phyloP scores from a whole-genome alignment of 2,888 invertebrate species.

The Neoitamus cyanurus region DNA sequence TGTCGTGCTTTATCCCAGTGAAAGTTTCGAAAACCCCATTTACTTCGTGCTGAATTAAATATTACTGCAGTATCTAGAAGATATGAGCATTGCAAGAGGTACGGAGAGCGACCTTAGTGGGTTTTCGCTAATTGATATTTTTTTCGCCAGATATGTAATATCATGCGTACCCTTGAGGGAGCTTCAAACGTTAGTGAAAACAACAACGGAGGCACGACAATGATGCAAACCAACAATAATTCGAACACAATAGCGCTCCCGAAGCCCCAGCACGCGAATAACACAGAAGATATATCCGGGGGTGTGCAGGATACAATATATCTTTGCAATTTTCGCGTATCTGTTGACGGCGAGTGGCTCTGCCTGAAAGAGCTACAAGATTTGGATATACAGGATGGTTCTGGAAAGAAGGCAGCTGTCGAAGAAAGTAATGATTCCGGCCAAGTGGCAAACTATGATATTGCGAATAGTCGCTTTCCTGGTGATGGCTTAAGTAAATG shows the following conservation, averaged over 20 bases:
- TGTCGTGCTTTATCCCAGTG: not conserved
- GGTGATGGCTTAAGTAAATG: slow-evolving; percentile 62
- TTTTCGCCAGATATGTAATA: slow-evolving; percentile 30
- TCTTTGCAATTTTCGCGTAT: slow-evolving; percentile 95
- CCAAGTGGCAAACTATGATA: slow-evolving; percentile 54
- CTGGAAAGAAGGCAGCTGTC: slow-evolving; percentile 32
- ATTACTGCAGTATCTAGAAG: not conserved
- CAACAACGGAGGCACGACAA: slow-evolving; percentile 56
- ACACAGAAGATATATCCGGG: slow-evolving; percentile 62
- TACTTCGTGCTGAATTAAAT: not conserved
- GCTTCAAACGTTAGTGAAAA: slow-evolving; percentile 23
- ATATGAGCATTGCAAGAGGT: slow-evolving; percentile 7
- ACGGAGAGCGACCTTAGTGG: not conserved
- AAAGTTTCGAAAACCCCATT: not conserved
- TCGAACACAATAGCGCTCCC: slow-evolving; percentile 63
- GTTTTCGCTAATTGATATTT: not conserved
- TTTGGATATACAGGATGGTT: slow-evolving; percentile 80
- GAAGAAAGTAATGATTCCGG: slow-evolving; percentile 48
- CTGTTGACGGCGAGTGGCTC: slow-evolving; percentile 97
- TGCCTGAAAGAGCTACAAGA: slow-evolving; percentile 94
- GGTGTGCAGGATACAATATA: slow-evolving; percentile 97
- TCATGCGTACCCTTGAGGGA: slow-evolving; percentile 48
- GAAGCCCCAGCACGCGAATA: slow-evolving; percentile 66
- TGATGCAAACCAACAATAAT: slow-evolving; percentile 57
- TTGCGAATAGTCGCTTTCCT: slow-evolving; percentile 51